A percentile compares a stretch with the other conserved stretches of the same genome.
Evolutionary conservation across 2,888 invertebrate species (phyloP).

Genomic region (Limenitis camilla): DNA sequence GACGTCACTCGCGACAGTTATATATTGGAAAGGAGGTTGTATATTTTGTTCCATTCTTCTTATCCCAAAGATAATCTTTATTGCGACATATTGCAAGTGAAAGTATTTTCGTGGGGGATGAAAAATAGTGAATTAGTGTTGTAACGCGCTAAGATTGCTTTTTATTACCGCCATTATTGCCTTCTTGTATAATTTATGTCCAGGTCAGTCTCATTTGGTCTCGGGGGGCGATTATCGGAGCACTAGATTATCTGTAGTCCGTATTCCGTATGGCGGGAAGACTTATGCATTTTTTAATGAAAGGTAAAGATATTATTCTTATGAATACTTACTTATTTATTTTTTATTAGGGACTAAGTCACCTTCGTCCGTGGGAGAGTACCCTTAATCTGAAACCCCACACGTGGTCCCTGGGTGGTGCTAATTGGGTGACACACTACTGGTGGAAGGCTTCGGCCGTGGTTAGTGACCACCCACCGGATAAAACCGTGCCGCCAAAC

Average conservation of each 20-base stretch:
- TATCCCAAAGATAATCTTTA: background rate
- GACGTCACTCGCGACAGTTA: too few species aligned
- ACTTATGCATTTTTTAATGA: conserved; percentile 5
- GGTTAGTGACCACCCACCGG: too few species aligned
- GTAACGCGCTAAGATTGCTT: conserved; percentile 28
- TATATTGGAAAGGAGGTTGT: too few species aligned
- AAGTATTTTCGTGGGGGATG: conserved; percentile 14
- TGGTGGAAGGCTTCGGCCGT: too few species aligned
- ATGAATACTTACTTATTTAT: background rate
- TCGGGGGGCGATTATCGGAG: conserved; percentile 26
- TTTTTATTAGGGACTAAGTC: background rate
- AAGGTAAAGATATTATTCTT: background rate
- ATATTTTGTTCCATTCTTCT: background rate
- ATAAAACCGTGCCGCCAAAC: too few species aligned
- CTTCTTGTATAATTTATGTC: conserved; percentile 28
- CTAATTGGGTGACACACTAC: too few species aligned
- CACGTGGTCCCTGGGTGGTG: too few species aligned
- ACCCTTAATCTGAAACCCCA: too few species aligned
- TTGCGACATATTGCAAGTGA: conserved; percentile 12
- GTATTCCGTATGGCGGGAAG: conserved; percentile 11
- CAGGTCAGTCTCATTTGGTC: conserved; percentile 26
- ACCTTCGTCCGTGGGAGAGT: too few species aligned
- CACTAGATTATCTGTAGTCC: conserved; percentile 25
- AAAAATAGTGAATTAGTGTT: conserved; percentile 27
- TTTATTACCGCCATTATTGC: conserved; percentile 31